A percentile compares a stretch with the other conserved stretches of the same genome.
These are phyloP conservation scores for Notocelia uddmanniana DNA, from an alignment of 2,888 invertebrate species.

Conservation along the genomic window DNA sequence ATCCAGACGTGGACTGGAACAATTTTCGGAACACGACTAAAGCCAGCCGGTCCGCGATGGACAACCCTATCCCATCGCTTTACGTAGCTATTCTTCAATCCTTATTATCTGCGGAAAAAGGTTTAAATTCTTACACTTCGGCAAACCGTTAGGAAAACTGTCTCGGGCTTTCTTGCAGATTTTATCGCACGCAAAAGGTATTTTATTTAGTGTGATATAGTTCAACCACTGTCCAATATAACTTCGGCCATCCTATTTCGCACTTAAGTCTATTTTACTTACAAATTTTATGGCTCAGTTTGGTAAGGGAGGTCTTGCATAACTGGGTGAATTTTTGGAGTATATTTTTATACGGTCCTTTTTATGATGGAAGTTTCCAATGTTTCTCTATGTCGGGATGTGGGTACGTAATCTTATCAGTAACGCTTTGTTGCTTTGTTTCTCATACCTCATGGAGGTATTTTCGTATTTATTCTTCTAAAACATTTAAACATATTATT, in stretches of 20 bases:
- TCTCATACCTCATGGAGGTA: neutral
- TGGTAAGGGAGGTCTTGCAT: conserved; percentile 25
- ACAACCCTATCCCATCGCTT: conserved; percentile 24
- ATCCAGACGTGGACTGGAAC: conserved; percentile 2
- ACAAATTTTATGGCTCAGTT: conserved; percentile 16
- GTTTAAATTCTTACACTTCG: conserved; percentile 53
- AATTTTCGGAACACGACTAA: conserved; percentile 15
- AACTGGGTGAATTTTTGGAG: conserved; percentile 33
- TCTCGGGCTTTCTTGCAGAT: conserved; percentile 68
- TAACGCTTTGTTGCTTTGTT: conserved; percentile 27
- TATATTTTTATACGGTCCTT: conserved; percentile 40
- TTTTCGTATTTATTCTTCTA: neutral
- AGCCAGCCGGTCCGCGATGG: conserved; percentile 13
- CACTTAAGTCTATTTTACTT: conserved; percentile 27
- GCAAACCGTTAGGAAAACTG: conserved; percentile 56
- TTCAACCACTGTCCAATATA: conserved; percentile 33
- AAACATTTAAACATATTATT: neutral
- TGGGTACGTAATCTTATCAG: conserved; percentile 40
- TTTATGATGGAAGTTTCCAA: conserved; percentile 42
- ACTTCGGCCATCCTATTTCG: conserved; percentile 44
- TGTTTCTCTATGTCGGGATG: conserved; percentile 36
- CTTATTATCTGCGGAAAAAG: conserved; percentile 48
- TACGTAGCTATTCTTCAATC: conserved; percentile 18
- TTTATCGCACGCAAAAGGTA: conserved; percentile 70
- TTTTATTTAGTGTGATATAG: conserved; percentile 66